Percentiles rank a stretch among this genome's conserved stretches.
phyloP scores from a whole-genome alignment of 2,888 invertebrate species.

The Watsonalla binaria region DNA sequence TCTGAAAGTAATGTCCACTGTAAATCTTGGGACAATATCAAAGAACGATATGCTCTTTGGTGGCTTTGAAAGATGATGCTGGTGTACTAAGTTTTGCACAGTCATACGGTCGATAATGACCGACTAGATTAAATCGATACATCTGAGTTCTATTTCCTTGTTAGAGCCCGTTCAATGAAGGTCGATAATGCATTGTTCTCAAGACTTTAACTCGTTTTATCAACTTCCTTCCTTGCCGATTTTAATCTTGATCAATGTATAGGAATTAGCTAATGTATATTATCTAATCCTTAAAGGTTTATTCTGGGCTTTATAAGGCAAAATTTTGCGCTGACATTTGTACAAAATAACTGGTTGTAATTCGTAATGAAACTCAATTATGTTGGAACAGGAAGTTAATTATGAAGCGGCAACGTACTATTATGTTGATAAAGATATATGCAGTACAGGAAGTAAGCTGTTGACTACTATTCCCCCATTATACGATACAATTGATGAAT shows the following conservation, averaged over 20 bases:
- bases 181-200: constrained; percentile 11
- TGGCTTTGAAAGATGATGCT: no score
- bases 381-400: constrained; percentile 24
- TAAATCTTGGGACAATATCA: no score
- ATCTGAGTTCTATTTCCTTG: constrained; percentile 22
- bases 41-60: no score
- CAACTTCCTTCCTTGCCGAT: constrained; percentile 16
- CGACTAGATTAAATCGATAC: no score
- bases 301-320: no score
- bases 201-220: constrained; percentile 10
- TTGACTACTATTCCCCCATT: constrained; percentile 64
- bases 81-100: no score
- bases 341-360: not conserved
- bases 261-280: no score
- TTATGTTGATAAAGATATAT: constrained; percentile 25
- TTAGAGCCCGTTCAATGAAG: constrained; percentile 18
- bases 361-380: not conserved
- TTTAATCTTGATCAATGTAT: constrained; percentile 1
- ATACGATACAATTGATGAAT: constrained; percentile 70
- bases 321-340: not conserved
- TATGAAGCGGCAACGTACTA: constrained; percentile 14
- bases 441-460: constrained; percentile 55
- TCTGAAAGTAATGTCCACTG: no score
- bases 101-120: no score
- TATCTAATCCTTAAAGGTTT: no score